Evolutionary conservation across 2,888 invertebrate species (phyloP).

Genomic region (Aradus depressus): DNA sequence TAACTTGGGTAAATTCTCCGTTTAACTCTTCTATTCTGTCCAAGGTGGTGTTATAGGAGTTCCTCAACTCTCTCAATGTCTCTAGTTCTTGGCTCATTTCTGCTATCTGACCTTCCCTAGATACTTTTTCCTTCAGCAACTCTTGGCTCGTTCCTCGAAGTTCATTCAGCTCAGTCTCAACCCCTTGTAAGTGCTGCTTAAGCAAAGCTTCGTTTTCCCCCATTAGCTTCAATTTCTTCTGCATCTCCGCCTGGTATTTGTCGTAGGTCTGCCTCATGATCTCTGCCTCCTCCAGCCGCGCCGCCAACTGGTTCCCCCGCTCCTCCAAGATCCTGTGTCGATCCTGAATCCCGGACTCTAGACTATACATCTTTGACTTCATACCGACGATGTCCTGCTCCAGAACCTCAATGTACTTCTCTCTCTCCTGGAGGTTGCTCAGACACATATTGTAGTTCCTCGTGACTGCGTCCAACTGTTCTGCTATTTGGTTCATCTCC

Average conservation of each 20-base stretch:
- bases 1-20: conserved; percentile 25
- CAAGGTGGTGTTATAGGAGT: conserved; percentile 23
- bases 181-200: conserved; percentile 14
- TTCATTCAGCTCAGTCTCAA: conserved; percentile 18
- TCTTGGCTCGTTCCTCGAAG: conserved; percentile 16
- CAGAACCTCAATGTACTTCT: conserved; percentile 59
- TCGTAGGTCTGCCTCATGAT: conserved; percentile 48
- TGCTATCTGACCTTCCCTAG: conserved; percentile 32
- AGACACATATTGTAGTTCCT: conserved; percentile 20
- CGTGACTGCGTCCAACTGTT: conserved; percentile 21
- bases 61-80: conserved; percentile 32
- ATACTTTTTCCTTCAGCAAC: conserved; percentile 14
- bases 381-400: conserved; percentile 44
- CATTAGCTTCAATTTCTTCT: conserved; percentile 49
- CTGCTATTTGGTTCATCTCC: conserved; percentile 35
- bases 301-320: conserved; percentile 49
- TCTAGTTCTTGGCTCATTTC: conserved; percentile 39
- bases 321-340: conserved; percentile 48
- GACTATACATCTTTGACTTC: conserved; percentile 23
- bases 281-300: conserved; percentile 47
- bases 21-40: conserved; percentile 26
- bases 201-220: conserved; percentile 16
- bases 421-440: conserved; percentile 61
- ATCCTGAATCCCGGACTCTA: conserved; percentile 49
- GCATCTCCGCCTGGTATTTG: conserved; percentile 50